Percentiles rank a stretch among this genome's conserved stretches.
Evolutionary conservation across 2,888 invertebrate genomes (phyloP).

Genomic region (Hirtodrosophila histrioides): DNA sequence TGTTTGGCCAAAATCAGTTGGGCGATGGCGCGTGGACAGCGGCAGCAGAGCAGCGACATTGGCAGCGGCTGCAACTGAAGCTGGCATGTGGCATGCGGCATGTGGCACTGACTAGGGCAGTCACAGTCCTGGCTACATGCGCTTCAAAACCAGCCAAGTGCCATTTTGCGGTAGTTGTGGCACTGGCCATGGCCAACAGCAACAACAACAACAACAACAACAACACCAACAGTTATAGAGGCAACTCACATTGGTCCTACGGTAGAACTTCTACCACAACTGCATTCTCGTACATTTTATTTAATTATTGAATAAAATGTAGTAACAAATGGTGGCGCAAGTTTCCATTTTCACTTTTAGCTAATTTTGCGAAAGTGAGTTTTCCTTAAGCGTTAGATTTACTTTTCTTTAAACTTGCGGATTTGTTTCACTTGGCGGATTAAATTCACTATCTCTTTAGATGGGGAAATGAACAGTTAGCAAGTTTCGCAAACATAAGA

Average conservation of each 20-base stretch:
- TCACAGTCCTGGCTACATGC: conserved; percentile 33
- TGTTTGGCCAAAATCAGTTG: conserved; percentile 63
- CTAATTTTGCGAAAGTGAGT: too few relatives aligned
- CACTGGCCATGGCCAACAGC: conserved; percentile 55
- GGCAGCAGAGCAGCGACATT: neutral
- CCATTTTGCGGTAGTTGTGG: conserved; percentile 72
- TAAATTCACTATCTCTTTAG: too few relatives aligned
- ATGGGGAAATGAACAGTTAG: too few relatives aligned
- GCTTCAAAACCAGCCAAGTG: conserved; percentile 71
- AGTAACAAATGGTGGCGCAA: too few relatives aligned
- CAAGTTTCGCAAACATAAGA: too few relatives aligned
- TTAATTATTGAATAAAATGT: too few relatives aligned
- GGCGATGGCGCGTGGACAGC: conserved; percentile 58
- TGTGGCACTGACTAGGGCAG: conserved; percentile 51
- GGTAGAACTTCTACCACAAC: neutral
- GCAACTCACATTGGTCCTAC: conserved; percentile 27
- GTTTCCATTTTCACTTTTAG: neutral
- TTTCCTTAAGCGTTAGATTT: too few relatives aligned
- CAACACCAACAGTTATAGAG: conserved; percentile 54
- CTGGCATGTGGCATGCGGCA: conserved; percentile 54
- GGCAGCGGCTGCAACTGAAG: conserved; percentile 4
- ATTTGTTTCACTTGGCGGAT: too few relatives aligned
- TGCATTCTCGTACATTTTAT: conserved; percentile 1
- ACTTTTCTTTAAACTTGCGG: too few relatives aligned
- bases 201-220: conserved; percentile 26